phyloP scores from a whole-genome alignment of 2,797 vertebrate genomes.

The Graptemys geographica region DNA sequence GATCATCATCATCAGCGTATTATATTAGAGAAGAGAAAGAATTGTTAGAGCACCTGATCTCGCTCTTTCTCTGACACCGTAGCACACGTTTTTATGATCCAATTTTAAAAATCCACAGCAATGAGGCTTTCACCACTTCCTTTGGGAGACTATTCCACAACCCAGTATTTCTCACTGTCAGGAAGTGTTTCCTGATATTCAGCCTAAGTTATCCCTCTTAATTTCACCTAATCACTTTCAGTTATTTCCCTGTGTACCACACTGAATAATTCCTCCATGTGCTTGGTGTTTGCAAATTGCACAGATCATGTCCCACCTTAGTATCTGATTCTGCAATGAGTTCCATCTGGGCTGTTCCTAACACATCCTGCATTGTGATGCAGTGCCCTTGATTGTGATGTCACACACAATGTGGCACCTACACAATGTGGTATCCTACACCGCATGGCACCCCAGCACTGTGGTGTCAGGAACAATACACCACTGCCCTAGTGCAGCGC shows the following conservation, averaged over 20 bases:
- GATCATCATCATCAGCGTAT: accelerated
- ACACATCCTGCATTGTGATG: neutral
- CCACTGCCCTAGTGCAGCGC: neutral
- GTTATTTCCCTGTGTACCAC: neutral
- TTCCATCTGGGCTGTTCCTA: neutral
- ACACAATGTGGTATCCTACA: too few relatives aligned
- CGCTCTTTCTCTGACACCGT: neutral
- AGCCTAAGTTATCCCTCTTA: neutral
- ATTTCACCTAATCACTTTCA: neutral
- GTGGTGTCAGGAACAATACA: too few relatives aligned
- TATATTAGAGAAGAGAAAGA: neutral
- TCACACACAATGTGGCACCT: too few relatives aligned
- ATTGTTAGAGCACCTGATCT: neutral
- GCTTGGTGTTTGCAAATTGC: neutral
- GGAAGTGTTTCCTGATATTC: neutral
- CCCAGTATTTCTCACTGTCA: neutral
- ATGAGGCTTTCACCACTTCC: neutral
- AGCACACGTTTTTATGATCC: neutral
- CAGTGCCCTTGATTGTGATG: too few relatives aligned
- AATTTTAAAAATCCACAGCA: neutral
- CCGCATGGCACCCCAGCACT: too few relatives aligned
- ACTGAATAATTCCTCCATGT: neutral
- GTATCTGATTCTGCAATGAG: neutral
- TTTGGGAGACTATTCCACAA: neutral
- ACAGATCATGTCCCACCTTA: neutral